phyloP scores from a whole-genome alignment of 2,888 invertebrate genomes.

The Andrena camellia region DNA sequence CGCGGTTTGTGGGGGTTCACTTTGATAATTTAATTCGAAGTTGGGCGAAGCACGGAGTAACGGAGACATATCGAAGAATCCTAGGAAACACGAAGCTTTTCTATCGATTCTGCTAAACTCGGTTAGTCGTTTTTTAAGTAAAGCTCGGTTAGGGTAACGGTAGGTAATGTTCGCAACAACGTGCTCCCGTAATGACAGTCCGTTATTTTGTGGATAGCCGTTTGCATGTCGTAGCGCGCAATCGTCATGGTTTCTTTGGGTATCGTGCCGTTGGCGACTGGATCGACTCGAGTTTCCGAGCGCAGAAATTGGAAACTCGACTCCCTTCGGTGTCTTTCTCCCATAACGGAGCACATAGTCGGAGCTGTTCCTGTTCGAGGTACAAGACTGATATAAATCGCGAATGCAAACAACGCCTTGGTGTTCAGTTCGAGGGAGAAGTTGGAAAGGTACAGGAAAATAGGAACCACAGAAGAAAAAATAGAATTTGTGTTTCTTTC shows the following conservation, averaged over 20 bases:
- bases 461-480: too few relatives aligned
- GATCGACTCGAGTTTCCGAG: slow-evolving; percentile 42
- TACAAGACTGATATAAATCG: slow-evolving; percentile 4
- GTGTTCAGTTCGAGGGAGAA: too few relatives aligned
- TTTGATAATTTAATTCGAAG: neutral
- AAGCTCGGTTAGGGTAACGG: slow-evolving; percentile 4
- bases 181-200: slow-evolving; percentile 4
- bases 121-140: slow-evolving; percentile 6
- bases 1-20: neutral
- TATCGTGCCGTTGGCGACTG: slow-evolving; percentile 15
- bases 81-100: neutral
- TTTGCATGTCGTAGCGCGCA: neutral
- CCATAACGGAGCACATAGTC: slow-evolving; percentile 24
- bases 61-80: neutral
- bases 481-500: too few relatives aligned
- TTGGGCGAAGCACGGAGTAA: neutral
- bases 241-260: slow-evolving; percentile 30
- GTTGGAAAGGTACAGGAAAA: too few relatives aligned
- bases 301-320: slow-evolving; percentile 50
- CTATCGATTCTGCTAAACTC: neutral
- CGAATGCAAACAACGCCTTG: too few relatives aligned
- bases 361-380: neutral
- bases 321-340: slow-evolving; percentile 34
- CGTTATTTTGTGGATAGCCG: slow-evolving; percentile 5
- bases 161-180: slow-evolving; percentile 8